Evolutionary conservation across 2,888 invertebrate species (phyloP).

Genomic region (Cynaeus angustus): DNA sequence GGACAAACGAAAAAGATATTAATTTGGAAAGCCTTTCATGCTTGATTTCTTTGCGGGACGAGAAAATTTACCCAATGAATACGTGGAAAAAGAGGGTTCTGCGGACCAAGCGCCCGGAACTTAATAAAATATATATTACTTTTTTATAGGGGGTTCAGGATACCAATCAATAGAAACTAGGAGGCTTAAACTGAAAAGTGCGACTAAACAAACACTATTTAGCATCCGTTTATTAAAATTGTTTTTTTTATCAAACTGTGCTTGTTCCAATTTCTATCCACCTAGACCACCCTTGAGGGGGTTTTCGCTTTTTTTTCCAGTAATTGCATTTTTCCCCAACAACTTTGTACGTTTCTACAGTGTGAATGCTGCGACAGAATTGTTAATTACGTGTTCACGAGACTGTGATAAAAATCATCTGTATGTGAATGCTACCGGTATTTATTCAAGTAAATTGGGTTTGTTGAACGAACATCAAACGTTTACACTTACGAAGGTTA

Average conservation of each 20-base stretch:
- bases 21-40: constrained; percentile 37
- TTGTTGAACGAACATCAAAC: constrained; percentile 5
- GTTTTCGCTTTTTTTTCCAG: too few species aligned
- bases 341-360: neutral
- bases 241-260: too few species aligned
- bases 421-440: neutral
- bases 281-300: too few species aligned
- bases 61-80: constrained; percentile 37
- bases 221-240: too few species aligned
- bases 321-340: neutral
- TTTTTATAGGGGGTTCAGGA: constrained; percentile 27
- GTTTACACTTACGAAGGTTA: neutral
- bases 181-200: too few species aligned
- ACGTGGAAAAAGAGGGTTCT: neutral
- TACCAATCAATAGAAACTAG: too few species aligned
- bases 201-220: too few species aligned
- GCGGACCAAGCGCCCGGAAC: neutral
- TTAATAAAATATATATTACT: constrained; percentile 40
- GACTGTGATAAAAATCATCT: neutral
- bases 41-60: constrained; percentile 31
- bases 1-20: constrained; percentile 39
- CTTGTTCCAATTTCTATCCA: too few species aligned
- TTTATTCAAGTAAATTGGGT: constrained; percentile 3
- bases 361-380: neutral
- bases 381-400: constrained; percentile 1